Conservation (phyloP, 2,888 invertebrate species). For the Stictocephala bisonia region DNA sequence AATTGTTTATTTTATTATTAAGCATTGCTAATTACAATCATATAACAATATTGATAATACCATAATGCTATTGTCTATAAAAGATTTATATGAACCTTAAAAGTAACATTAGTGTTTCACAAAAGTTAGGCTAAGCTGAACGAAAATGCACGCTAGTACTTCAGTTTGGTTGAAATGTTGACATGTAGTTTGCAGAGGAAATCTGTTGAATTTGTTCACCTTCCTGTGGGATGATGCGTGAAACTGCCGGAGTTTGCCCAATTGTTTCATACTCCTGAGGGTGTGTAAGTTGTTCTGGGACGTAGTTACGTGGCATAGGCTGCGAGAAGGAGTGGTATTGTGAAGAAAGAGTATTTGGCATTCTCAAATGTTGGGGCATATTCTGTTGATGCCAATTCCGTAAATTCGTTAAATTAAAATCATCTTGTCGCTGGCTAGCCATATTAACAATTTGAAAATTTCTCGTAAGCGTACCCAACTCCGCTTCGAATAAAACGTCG, state of each 20-base stretch:
- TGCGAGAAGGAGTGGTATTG: conserved; percentile 48
- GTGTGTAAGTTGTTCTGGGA: conserved; percentile 52
- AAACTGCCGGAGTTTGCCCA: conserved; percentile 53
- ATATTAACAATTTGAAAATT: conserved; percentile 20
- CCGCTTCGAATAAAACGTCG: too few relatives aligned
- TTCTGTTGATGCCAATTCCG: conserved; percentile 49
- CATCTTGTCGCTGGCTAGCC: conserved; percentile 50
- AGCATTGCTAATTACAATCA: too few relatives aligned
- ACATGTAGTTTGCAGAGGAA: conserved; percentile 52
- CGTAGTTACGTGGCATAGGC: too few relatives aligned
- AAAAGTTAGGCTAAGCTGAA: conserved; percentile 47
- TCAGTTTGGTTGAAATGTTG: conserved; percentile 54
- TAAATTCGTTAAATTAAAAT: conserved; percentile 52
- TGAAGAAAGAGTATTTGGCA: conserved; percentile 45
- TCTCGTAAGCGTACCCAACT: too few relatives aligned
- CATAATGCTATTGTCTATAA: too few relatives aligned
- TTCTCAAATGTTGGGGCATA: conserved; percentile 28
- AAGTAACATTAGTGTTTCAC: not conserved
- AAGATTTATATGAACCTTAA: conserved; percentile 31
- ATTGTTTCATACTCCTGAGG: conserved; percentile 54
- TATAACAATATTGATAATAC: too few relatives aligned
- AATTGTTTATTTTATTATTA: too few relatives aligned
- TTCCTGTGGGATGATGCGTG: conserved; percentile 55
- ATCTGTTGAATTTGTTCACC: conserved; percentile 53
- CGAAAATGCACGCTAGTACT: conserved; percentile 51